phyloP scores from a whole-genome alignment of 2,113 vertebrate species.

The Gopherus evgoodei region DNA sequence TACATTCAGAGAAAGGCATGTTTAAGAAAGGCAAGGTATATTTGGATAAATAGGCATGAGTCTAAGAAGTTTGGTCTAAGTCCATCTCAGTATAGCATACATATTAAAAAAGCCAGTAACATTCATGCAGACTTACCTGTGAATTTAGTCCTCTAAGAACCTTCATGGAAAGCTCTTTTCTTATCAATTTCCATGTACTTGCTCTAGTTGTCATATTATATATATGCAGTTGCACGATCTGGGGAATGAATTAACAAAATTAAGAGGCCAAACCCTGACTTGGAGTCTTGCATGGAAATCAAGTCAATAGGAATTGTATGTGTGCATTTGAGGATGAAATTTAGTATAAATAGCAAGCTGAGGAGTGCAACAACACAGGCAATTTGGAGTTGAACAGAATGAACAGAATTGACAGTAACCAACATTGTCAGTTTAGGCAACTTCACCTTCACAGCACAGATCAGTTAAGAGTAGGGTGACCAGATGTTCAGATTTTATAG shows the following conservation, averaged over 20 bases:
- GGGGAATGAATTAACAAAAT: not conserved
- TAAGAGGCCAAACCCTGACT: not conserved
- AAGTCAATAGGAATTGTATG: not conserved
- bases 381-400: not conserved
- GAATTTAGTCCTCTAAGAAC: not conserved
- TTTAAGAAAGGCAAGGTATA: not conserved
- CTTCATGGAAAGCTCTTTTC: not conserved
- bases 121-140: not conserved
- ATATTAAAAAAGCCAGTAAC: not conserved
- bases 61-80: not conserved
- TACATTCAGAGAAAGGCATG: not conserved
- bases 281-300: accelerated
- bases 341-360: not conserved
- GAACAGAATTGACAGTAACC: not conserved
- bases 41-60: not conserved
- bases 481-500: no score
- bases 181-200: not conserved
- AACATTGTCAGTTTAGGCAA: not conserved
- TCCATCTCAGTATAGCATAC: not conserved
- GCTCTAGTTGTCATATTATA: not conserved
- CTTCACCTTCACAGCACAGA: not conserved
- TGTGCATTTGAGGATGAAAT: not conserved
- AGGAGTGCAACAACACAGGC: not conserved
- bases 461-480: not conserved
- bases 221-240: not conserved